These are phyloP conservation scores for Acanthurus lineatus DNA, from an alignment of 2,797 vertebrate species.

Conservation along the genomic window DNA sequence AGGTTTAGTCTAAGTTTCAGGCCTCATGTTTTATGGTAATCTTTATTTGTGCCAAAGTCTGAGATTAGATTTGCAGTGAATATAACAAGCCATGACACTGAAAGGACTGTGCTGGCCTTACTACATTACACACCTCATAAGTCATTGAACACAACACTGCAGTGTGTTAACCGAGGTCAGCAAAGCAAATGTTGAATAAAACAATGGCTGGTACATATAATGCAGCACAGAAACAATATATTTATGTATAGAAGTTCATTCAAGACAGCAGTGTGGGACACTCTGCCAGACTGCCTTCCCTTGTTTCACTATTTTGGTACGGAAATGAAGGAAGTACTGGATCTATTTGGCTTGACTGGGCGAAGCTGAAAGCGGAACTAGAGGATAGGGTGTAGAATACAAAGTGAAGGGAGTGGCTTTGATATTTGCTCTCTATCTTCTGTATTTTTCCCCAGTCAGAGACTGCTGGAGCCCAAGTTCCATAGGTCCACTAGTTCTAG, in stretches of 20 bases:
- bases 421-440: slow-evolving; percentile 49
- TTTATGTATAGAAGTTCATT: slow-evolving; percentile 29
- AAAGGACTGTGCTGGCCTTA: slow-evolving; percentile 25
- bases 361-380: slow-evolving; percentile 68
- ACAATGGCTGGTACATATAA: slow-evolving; percentile 3
- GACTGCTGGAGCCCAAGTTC: slow-evolving; percentile 2
- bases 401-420: slow-evolving; percentile 56
- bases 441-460: slow-evolving; percentile 45
- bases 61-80: slow-evolving; percentile 52
- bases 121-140: slow-evolving; percentile 55
- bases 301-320: slow-evolving; percentile 50
- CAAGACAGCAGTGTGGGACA: slow-evolving; percentile 28
- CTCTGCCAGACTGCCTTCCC: slow-evolving; percentile 40
- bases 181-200: slow-evolving; percentile 30
- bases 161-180: slow-evolving; percentile 37
- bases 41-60: slow-evolving; percentile 52
- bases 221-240: slow-evolving; percentile 32
- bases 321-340: slow-evolving; percentile 74
- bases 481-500: not conserved
- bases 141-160: slow-evolving; percentile 41
- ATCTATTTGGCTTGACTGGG: slow-evolving; percentile 65
- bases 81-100: slow-evolving; percentile 37
- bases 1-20: slow-evolving; percentile 62
- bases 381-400: slow-evolving; percentile 66
- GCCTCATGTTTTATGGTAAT: slow-evolving; percentile 47